Conservation (phyloP, 2,888 invertebrate species). For the Teleogryllus oceanicus region DNA sequence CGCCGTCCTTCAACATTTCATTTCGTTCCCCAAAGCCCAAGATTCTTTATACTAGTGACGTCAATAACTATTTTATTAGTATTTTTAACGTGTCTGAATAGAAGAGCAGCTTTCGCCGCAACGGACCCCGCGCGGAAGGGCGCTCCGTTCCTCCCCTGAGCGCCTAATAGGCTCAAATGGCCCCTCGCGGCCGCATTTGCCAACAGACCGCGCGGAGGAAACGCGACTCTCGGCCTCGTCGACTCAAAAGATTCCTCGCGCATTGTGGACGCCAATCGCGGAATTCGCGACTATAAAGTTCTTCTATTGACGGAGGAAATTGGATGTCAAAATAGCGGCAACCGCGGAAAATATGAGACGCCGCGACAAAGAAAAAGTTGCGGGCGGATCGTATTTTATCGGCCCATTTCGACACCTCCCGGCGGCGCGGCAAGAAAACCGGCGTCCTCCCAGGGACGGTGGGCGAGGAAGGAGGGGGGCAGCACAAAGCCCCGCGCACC, state of each 20-base stretch:
- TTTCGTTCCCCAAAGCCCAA: too few species aligned
- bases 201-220: not conserved
- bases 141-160: not conserved
- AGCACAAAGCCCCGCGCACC: too few species aligned
- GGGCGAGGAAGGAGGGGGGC: not conserved
- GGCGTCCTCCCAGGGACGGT: not conserved
- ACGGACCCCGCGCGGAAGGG: too few species aligned
- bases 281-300: slow-evolving; percentile 7
- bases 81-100: too few species aligned
- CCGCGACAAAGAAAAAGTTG: not conserved
- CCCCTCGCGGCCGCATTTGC: not conserved
- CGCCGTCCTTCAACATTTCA: too few species aligned
- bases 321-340: slow-evolving; percentile 18
- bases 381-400: not conserved
- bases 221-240: not conserved
- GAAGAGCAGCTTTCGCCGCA: too few species aligned
- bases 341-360: not conserved
- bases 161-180: not conserved
- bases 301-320: not conserved
- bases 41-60: too few species aligned
- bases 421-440: not conserved
- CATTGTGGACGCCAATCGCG: not conserved
- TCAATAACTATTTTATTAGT: too few species aligned
- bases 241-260: not conserved
- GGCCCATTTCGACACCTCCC: not conserved